Evolutionary conservation across 2,888 invertebrate genomes (phyloP), one percentile per base, ranked within the genome.

Genomic region (Diploptera punctata): DNA sequence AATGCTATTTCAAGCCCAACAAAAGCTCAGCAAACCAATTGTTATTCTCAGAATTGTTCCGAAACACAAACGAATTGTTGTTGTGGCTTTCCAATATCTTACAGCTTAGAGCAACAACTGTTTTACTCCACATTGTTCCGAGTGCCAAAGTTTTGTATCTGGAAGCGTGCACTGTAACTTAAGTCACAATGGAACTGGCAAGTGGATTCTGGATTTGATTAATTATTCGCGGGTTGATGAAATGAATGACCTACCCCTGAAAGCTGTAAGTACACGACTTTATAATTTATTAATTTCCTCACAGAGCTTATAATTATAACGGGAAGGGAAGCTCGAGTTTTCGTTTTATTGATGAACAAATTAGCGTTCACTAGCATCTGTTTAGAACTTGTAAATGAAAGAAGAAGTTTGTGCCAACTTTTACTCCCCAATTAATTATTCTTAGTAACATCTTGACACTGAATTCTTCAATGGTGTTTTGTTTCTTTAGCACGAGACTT

Each of bases 31-130:
- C 10, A 33, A 16, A 4, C 26, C 4, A 24, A 57, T 31, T 57
- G 57, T 57, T 57, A 57, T 57, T 57, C 57, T 57, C 13, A 57
- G 57, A 57, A 57, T 13, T 57, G 57, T 24, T 57, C 57, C 57
- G 3, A 24, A 21, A 31, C 29, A 33, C 57, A 57, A 47, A 57
- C 13, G 24, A 57, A 57, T 57, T 57, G 57, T 57, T 29, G 57
- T 26, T 57, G 33, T 33, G 13, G n/a, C 16, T 54, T 13, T 10
- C 54, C 26, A 54, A 26, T 54, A 24, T 16, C 21, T 13, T 26
- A 33, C 33, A 33, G 10, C 33, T 33, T 33, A 10, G 33, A 5
- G 33, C 33, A 33, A 33, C 33, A 33, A 33, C 33, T n/a, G 33
- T 33, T 33, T 5, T 10, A 33, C 5, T 10, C 33, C 33, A 33